Conservation (phyloP, 2,797 vertebrate species). For the Tapirus indicus region DNA sequence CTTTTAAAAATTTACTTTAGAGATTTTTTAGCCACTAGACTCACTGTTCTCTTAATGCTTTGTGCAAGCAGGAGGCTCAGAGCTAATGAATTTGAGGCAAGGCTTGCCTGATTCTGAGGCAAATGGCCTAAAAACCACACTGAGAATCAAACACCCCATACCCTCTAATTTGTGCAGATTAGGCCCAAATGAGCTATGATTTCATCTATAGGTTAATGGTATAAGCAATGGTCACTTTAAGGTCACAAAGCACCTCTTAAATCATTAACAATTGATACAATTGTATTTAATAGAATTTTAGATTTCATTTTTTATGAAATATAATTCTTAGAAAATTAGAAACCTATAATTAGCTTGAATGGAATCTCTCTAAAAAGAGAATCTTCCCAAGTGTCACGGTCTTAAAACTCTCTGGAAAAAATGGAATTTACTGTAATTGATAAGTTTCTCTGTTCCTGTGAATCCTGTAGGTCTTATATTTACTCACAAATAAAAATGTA, state of each 20-base stretch:
- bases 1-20: background rate
- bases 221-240: background rate
- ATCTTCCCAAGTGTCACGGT: background rate
- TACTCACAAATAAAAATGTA: background rate
- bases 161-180: background rate
- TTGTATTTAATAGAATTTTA: background rate
- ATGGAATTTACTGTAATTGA: background rate
- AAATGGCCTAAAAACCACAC: background rate
- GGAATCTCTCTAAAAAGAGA: background rate
- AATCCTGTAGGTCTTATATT: background rate
- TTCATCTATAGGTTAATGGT: background rate
- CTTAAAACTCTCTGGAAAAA: background rate
- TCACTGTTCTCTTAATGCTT: background rate
- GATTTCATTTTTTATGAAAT: background rate
- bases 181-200: background rate
- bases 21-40: background rate
- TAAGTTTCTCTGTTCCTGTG: background rate
- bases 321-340: background rate
- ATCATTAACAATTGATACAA: background rate
- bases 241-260: background rate
- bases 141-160: background rate
- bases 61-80: background rate
- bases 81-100: background rate
- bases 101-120: background rate
- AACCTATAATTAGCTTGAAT: background rate